These are phyloP conservation scores for Iphiclides podalirius DNA, from an alignment of 2,888 invertebrate genomes.

Conservation along the genomic window DNA sequence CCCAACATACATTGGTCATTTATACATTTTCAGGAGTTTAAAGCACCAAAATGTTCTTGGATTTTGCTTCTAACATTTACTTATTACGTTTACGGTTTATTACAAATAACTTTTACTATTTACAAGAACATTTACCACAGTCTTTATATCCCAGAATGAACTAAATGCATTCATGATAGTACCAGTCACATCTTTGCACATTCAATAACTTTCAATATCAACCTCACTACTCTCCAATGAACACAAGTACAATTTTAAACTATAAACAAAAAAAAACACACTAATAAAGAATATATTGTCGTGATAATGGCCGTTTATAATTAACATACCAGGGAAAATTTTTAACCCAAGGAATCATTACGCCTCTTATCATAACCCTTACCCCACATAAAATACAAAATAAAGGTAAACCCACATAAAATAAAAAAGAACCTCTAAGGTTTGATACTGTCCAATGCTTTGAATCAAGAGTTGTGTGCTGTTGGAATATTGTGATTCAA, in stretches of 20 bases:
- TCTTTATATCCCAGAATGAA: conserved; percentile 16
- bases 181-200: conserved; percentile 1
- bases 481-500: no score
- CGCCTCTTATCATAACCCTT: neutral
- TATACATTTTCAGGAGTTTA: neutral
- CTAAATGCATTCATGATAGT: conserved; percentile 1
- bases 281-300: neutral
- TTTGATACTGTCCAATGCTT: no score
- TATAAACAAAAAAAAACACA: neutral
- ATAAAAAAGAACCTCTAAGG: no score
- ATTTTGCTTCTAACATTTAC: conserved; percentile 3
- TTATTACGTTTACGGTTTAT: neutral
- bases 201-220: neutral
- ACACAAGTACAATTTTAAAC: conserved; percentile 6
- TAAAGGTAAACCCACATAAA: neutral
- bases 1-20: neutral
- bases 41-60: conserved; percentile 2
- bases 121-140: conserved; percentile 20
- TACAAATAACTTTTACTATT: conserved; percentile 5
- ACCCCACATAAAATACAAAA: no score
- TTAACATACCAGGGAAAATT: neutral
- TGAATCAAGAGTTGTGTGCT: no score
- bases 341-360: neutral
- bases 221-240: neutral
- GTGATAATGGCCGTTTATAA: neutral